Conservation (phyloP, 2,797 vertebrate genomes). For the Dromococcyx pavoninus region DNA sequence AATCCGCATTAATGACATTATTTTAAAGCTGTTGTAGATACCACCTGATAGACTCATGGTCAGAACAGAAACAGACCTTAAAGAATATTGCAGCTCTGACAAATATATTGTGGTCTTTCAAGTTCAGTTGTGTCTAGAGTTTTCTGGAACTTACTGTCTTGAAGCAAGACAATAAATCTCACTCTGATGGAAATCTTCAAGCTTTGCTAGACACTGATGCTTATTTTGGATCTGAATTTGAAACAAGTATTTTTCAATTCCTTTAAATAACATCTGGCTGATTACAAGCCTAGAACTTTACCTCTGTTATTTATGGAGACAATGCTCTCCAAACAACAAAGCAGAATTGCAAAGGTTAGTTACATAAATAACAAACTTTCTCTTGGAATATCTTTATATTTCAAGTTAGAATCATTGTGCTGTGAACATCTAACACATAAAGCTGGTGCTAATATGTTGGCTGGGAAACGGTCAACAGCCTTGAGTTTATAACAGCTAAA, state of each 20-base stretch:
- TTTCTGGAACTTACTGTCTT: background rate
- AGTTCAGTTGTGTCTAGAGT: background rate
- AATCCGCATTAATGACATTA: background rate
- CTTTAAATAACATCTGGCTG: constrained; percentile 13
- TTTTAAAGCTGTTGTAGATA: background rate
- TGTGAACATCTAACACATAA: background rate
- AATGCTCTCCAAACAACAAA: background rate
- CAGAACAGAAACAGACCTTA: background rate
- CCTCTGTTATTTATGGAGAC: constrained; percentile 24
- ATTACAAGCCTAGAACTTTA: background rate
- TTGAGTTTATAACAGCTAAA: background rate
- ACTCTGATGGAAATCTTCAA: background rate
- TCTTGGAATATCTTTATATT: background rate
- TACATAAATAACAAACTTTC: constrained; percentile 21
- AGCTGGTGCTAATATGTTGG: background rate
- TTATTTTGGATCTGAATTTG: background rate
- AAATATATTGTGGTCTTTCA: background rate
- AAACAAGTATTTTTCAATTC: background rate
- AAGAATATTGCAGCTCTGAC: background rate
- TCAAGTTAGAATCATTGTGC: constrained; percentile 22
- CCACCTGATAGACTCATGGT: background rate
- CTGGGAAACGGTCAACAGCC: background rate
- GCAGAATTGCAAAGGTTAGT: constrained; percentile 22
- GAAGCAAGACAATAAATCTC: background rate
- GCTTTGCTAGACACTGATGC: background rate